Percentiles rank a stretch among this genome's conserved stretches.
Conservation (phyloP, 2,888 invertebrate genomes). For the Phaonia tiefii region DNA sequence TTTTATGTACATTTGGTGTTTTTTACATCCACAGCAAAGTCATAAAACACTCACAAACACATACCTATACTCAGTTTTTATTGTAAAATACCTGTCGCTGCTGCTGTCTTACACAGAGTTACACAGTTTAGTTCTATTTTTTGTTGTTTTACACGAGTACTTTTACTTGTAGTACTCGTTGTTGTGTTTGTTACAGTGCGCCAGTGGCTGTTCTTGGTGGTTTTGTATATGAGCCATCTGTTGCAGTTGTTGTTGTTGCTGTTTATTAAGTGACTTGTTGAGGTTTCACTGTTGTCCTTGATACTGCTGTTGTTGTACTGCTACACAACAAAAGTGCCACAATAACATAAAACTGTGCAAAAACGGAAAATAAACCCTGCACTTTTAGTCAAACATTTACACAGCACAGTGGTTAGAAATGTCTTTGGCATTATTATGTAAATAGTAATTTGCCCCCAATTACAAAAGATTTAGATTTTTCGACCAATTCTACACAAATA, state of each 20-base stretch:
- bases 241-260: not conserved
- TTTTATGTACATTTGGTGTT: conserved; percentile 47
- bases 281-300: conserved; percentile 21
- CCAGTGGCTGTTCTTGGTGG: not conserved
- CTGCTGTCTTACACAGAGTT: not conserved
- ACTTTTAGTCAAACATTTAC: conserved; percentile 1
- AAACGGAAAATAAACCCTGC: conserved; percentile 12
- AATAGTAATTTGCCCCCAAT: too few relatives aligned
- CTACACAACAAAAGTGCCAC: conserved; percentile 52
- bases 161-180: conserved; percentile 10
- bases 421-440: not conserved
- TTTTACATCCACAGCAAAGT: conserved; percentile 19
- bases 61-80: not conserved
- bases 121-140: not conserved
- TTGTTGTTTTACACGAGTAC: not conserved
- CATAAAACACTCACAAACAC: conserved; percentile 11
- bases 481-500: too few relatives aligned
- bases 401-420: not conserved
- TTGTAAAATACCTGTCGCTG: conserved; percentile 24
- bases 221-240: not conserved
- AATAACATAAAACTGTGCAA: conserved; percentile 50
- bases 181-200: conserved; percentile 1
- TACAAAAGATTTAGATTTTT: too few relatives aligned
- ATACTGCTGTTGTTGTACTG: conserved; percentile 6
- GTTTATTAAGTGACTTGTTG: conserved; percentile 49